phyloP scores from a whole-genome alignment of 2,113 vertebrate genomes.

The Ginglymostoma cirratum region DNA sequence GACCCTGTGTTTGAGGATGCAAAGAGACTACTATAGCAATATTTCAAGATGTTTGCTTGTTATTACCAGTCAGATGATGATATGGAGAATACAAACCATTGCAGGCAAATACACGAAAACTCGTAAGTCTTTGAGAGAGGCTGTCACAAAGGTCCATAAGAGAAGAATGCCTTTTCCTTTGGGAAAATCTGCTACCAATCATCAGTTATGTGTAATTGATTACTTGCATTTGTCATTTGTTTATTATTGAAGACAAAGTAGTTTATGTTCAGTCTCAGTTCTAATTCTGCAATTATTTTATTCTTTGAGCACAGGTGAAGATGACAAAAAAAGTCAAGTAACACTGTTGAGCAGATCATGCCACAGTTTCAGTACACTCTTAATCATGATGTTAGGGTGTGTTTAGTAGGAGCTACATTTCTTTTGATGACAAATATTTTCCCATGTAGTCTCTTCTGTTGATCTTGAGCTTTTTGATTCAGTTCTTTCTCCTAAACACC shows the following conservation, averaged over 20 bases:
- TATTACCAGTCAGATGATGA: background rate
- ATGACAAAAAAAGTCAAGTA: background rate
- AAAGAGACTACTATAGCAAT: background rate
- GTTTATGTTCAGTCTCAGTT: background rate
- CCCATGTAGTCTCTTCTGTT: background rate
- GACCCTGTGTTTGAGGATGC: background rate
- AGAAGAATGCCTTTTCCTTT: background rate
- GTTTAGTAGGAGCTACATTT: background rate
- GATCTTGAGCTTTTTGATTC: conserved; percentile 33
- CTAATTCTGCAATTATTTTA: conserved; percentile 14
- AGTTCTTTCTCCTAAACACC: background rate
- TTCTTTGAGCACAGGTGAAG: background rate
- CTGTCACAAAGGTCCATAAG: background rate
- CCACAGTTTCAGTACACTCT: background rate
- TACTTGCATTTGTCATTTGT: background rate
- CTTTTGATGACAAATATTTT: background rate
- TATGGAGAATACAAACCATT: background rate
- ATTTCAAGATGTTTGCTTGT: background rate
- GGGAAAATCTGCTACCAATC: background rate
- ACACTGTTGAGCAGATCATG: background rate
- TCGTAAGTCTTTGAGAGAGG: background rate
- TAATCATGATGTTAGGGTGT: conserved; percentile 14
- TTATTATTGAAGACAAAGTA: background rate
- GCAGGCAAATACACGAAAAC: background rate
- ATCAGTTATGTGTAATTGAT: conserved; percentile 23